These are phyloP conservation scores for Poeciliopsis infans DNA, from an alignment of 2,797 vertebrate species.

Conservation along the genomic window DNA sequence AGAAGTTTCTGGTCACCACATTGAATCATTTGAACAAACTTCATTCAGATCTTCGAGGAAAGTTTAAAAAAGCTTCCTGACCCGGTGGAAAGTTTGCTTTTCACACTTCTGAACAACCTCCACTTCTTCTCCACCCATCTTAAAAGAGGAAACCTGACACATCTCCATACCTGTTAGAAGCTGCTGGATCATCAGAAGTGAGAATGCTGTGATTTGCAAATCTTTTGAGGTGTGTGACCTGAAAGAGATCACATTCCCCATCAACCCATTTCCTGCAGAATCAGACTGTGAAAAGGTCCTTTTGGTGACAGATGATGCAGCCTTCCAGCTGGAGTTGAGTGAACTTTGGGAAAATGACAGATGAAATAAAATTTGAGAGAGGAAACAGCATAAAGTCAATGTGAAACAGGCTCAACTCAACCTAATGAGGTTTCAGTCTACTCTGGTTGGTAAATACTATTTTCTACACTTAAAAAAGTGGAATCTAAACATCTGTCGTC, in stretches of 20 bases:
- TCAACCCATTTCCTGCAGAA: not conserved
- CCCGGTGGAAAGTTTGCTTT: not conserved
- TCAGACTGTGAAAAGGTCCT: not conserved
- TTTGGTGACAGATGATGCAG: not conserved
- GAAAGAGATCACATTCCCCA: not conserved
- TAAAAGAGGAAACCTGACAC: not conserved
- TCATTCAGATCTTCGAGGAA: not conserved
- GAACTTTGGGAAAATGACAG: not conserved
- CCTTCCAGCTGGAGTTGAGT: not conserved
- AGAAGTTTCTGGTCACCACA: not conserved
- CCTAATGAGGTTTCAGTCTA: not conserved
- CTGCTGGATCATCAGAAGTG: not conserved
- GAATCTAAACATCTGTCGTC: not conserved
- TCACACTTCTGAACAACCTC: not conserved
- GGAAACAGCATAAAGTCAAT: not conserved
- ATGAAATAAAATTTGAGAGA: not conserved
- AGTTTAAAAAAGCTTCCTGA: not conserved
- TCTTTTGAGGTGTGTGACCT: not conserved
- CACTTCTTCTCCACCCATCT: not conserved
- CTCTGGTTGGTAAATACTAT: not conserved
- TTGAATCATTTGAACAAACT: not conserved
- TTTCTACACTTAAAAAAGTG: not conserved
- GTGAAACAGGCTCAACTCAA: not conserved
- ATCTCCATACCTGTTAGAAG: not conserved
- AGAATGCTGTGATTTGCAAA: not conserved